Conservation (phyloP, 2,888 invertebrate genomes). For the Aporophyla lueneburgensis region DNA sequence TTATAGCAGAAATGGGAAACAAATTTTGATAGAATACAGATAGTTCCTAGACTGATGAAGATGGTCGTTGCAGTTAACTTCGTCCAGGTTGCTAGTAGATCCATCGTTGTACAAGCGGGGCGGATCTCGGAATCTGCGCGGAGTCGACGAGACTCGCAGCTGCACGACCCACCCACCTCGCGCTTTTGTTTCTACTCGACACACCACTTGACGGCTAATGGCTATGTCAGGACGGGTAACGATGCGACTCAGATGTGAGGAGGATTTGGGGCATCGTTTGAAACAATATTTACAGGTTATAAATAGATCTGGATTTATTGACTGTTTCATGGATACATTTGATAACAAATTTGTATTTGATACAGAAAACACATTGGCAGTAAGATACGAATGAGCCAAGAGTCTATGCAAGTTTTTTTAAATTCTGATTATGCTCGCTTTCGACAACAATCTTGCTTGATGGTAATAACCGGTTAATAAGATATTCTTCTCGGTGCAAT, state of each 20-base stretch:
- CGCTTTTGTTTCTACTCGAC: conserved; percentile 76
- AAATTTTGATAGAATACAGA: conserved; percentile 2
- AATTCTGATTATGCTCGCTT: conserved; percentile 41
- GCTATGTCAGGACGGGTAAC: conserved; percentile 64
- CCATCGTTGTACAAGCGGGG: conserved; percentile 55
- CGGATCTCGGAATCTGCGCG: conserved; percentile 79
- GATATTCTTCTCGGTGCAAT: conserved; percentile 55
- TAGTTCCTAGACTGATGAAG: conserved; percentile 13
- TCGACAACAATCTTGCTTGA: conserved; percentile 47
- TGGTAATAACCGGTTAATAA: conserved; percentile 53
- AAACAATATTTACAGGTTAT: conserved; percentile 39
- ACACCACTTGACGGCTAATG: conserved; percentile 63
- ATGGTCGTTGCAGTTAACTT: conserved; percentile 28
- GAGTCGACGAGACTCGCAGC: conserved; percentile 75
- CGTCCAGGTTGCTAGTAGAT: conserved; percentile 27
- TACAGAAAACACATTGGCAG: conserved; percentile 30
- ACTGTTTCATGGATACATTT: conserved; percentile 45
- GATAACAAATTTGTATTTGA: conserved; percentile 17
- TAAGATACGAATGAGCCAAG: conserved; percentile 23
- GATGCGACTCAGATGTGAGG: conserved; percentile 47
- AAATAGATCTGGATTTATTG: conserved; percentile 39
- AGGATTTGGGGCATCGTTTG: conserved; percentile 45
- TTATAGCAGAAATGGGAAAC: not conserved
- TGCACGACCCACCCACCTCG: conserved; percentile 75
- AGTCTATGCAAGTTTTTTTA: conserved; percentile 38